These are phyloP conservation scores for Mionectes macconnelli DNA, from an alignment of 2,113 vertebrate species.

Conservation along the genomic window DNA sequence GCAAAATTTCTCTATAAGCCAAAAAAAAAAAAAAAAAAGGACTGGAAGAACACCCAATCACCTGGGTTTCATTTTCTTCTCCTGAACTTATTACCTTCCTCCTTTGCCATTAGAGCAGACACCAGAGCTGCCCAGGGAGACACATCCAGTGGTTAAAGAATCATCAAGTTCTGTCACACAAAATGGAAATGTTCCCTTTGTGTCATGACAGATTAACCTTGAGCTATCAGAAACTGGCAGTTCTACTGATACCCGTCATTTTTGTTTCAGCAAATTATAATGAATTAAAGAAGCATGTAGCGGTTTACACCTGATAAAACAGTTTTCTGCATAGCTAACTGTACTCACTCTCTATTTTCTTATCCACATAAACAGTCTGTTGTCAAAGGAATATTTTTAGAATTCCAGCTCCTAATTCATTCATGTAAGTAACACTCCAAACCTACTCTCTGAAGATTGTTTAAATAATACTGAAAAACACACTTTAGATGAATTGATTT, in stretches of 20 bases:
- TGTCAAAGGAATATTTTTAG: neutral
- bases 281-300: neutral
- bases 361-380: neutral
- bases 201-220: neutral
- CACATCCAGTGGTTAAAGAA: neutral
- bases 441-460: neutral
- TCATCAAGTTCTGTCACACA: neutral
- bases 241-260: neutral
- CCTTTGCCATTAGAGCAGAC: neutral
- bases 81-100: neutral
- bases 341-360: neutral
- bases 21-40: neutral
- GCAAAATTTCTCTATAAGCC: neutral
- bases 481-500: fast-evolving
- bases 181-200: neutral
- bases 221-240: neutral
- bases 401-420: neutral
- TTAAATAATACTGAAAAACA: neutral
- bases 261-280: neutral
- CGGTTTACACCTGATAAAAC: neutral
- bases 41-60: neutral
- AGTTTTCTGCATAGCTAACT: neutral
- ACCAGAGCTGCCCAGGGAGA: neutral
- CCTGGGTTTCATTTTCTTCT: neutral
- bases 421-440: neutral